These are phyloP conservation scores for Ooceraea biroi DNA, from an alignment of 1,140 invertebrate genomes.

Conservation along the genomic window DNA sequence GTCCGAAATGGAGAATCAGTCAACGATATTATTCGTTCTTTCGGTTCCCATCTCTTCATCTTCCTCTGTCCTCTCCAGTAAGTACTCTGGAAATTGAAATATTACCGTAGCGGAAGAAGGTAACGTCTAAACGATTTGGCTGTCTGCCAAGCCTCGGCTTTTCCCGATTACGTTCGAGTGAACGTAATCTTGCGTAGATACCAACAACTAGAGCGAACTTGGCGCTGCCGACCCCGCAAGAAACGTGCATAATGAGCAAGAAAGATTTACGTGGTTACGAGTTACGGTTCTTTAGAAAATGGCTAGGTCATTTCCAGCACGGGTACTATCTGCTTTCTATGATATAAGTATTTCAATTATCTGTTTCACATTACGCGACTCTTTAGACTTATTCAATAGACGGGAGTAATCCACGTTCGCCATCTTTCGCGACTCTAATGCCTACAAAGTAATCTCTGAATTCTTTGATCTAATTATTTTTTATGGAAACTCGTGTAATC, in stretches of 20 bases:
- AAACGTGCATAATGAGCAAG: conserved; percentile 61
- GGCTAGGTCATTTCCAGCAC: neutral
- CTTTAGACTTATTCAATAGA: neutral
- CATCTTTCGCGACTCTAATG: neutral
- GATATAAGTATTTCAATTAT: neutral
- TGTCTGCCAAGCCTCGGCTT: conserved; percentile 55
- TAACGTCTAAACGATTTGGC: conserved; percentile 74
- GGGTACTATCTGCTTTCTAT: neutral
- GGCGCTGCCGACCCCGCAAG: conserved; percentile 21
- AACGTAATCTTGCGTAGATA: conserved; percentile 71
- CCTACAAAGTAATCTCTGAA: neutral
- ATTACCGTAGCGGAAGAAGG: conserved; percentile 65
- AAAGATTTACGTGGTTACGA: conserved; percentile 46
- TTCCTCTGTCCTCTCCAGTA: conserved; percentile 21
- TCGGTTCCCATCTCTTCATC: conserved; percentile 53
- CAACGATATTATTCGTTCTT: conserved; percentile 43
- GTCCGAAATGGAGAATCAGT: conserved; percentile 50
- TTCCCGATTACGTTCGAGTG: conserved; percentile 66
- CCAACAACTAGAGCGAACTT: conserved; percentile 51
- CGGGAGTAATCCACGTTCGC: neutral
- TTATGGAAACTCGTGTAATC: neutral
- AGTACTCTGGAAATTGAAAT: conserved; percentile 71
- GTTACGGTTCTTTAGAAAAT: conserved; percentile 31
- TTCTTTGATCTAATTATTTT: neutral
- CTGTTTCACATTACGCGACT: neutral